Base-by-base conservation (phyloP, 2,113 vertebrate genomes). In the Thryonomys swinderianus region DNA sequence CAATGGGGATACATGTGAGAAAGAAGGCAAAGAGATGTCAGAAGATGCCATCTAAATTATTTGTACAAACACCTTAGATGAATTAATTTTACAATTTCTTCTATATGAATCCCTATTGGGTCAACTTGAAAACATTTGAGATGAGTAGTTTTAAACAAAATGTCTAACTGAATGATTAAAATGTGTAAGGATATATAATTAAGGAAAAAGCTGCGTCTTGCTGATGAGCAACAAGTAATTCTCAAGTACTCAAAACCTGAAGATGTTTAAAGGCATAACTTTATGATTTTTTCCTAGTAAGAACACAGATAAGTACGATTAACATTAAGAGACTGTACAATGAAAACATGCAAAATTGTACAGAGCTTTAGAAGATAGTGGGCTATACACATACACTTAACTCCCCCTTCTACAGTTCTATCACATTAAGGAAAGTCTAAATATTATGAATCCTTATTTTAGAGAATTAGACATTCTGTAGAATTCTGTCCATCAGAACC, bases 91-190 rank as follows among this genome's bases (percentile, higher is more conserved):
- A 85, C 9, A 27, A 81, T 91, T 83, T 91, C 81, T 16, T 61
- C 32, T 7, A 71, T 48, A 1, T 37, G 20, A 89, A 62, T 93
- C 32, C 17, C 14, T 40, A 76, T 93, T 79, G 18, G 30, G 0
- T 85, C 69, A 25, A 13, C 30, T 82, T 92, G 67, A 74, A 95
- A 16, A 74, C 40, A 45, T 74, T 73, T 45, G 40, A 45, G 40
- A 40, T 74, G 30, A 53, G 27, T 45, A 57, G 25, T 32, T 91
- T 57, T 79, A 32, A 20, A 64, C 4, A n/a, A 66, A 61, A 71
- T 21, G 0, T 84, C 1, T 69, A 80, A 40, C 18, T 71, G 57
- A 91, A 55, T 93, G 25, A 95, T 25, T 91, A 82, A 95, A 95
- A 94, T 88, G 40, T 10, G 7, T 27, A 76, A 84, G 69, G 16